Evolutionary conservation across 2,888 invertebrate species (phyloP).

Genomic region (Chrysotoxum bicinctum): DNA sequence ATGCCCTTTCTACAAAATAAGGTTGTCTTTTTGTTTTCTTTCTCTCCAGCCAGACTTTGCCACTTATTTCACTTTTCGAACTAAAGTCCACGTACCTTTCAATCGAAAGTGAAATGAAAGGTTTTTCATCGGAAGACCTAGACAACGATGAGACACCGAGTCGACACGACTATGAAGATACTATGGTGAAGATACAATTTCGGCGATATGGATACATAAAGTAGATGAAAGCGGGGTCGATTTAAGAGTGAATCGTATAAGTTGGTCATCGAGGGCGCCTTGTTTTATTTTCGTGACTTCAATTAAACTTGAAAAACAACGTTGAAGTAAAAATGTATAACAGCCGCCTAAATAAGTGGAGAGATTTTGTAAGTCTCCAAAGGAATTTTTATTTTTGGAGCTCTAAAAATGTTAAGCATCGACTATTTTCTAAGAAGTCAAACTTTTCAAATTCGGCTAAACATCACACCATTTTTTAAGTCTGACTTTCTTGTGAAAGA

Average conservation of each 20-base stretch:
- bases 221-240: neutral
- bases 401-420: too few relatives aligned
- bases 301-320: too few relatives aligned
- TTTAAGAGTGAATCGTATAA: neutral
- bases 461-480: too few relatives aligned
- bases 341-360: too few relatives aligned
- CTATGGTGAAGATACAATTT: constrained; percentile 44
- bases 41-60: neutral
- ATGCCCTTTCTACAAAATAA: constrained; percentile 54
- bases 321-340: too few relatives aligned
- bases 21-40: constrained; percentile 15
- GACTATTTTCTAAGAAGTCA: too few relatives aligned
- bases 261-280: neutral
- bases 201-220: constrained; percentile 56
- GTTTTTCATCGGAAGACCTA: constrained; percentile 14
- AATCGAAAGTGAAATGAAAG: constrained; percentile 71
- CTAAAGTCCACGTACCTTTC: constrained; percentile 40
- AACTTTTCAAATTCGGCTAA: too few relatives aligned
- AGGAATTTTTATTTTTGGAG: too few relatives aligned
- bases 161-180: constrained; percentile 19
- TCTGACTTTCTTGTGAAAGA: neutral
- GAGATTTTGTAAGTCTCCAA: too few relatives aligned
- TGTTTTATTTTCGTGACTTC: too few relatives aligned
- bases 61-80: constrained; percentile 26
- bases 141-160: neutral